Conservation (phyloP, 2,797 vertebrate species). For the Mormyrops attenuatus region DNA sequence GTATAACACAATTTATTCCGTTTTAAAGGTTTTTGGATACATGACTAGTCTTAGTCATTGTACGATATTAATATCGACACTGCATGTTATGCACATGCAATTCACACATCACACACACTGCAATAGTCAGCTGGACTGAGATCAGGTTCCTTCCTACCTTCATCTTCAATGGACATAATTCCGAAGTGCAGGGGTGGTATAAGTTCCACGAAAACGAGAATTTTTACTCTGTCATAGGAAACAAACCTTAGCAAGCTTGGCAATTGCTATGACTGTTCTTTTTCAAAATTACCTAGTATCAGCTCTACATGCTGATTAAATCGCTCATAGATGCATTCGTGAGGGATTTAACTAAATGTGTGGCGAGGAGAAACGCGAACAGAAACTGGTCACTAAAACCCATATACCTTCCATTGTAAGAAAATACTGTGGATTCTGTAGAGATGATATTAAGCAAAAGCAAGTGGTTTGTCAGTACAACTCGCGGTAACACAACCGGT, state of each 20-base stretch:
- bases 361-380: neutral
- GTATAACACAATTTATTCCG: neutral
- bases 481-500: neutral
- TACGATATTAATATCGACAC: neutral
- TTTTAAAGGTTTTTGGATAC: neutral
- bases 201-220: neutral
- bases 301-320: neutral
- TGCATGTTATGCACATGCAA: neutral
- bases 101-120: neutral
- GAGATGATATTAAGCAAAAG: neutral
- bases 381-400: neutral
- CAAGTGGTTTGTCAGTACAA: neutral
- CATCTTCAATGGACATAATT: neutral
- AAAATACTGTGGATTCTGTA: neutral
- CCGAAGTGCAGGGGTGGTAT: neutral
- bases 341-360: neutral
- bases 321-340: neutral
- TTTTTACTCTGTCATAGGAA: neutral
- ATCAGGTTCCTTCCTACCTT: neutral
- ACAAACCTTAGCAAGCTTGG: neutral
- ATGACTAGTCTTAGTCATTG: neutral
- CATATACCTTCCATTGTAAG: neutral
- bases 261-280: neutral
- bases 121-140: neutral
- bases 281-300: neutral